These are phyloP conservation scores for Temnothorax unifasciatus DNA, from an alignment of 2,888 invertebrate species.

Conservation along the genomic window DNA sequence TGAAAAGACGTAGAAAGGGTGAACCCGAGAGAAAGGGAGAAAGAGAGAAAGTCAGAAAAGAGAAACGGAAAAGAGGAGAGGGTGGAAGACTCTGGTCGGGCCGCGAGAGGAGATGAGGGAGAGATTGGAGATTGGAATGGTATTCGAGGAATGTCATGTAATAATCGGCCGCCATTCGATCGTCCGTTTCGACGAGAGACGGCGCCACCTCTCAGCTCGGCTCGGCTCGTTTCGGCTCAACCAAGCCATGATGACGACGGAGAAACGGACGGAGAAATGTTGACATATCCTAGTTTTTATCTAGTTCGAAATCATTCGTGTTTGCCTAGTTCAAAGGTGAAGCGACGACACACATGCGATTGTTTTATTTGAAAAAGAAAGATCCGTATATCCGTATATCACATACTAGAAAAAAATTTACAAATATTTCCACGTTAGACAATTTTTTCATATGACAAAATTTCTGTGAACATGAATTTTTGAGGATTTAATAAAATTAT, in stretches of 20 bases:
- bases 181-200: slow-evolving; percentile 79
- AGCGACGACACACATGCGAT: not conserved
- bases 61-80: slow-evolving; percentile 60
- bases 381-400: not conserved
- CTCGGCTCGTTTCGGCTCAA: not conserved
- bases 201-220: slow-evolving; percentile 82
- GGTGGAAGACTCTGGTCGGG: slow-evolving; percentile 60
- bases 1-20: slow-evolving; percentile 63
- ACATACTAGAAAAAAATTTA: not conserved
- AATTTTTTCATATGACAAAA: not conserved
- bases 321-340: not conserved
- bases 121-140: slow-evolving; percentile 80
- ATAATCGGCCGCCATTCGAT: slow-evolving; percentile 83
- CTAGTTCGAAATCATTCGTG: slow-evolving; percentile 31
- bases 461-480: not conserved
- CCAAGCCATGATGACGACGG: slow-evolving; percentile 37
- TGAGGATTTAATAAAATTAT: not conserved
- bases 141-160: slow-evolving; percentile 85
- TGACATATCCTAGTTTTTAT: slow-evolving; percentile 50
- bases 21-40: slow-evolving; percentile 52
- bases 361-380: slow-evolving; percentile 12
- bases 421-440: not conserved
- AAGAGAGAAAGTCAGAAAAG: slow-evolving; percentile 57
- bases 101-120: slow-evolving; percentile 75
- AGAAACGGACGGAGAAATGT: slow-evolving; percentile 34